Evolutionary conservation across 2,888 invertebrate species (phyloP), one percentile per base, ranked within the genome.

Genomic region (Mythimna albipuncta): DNA sequence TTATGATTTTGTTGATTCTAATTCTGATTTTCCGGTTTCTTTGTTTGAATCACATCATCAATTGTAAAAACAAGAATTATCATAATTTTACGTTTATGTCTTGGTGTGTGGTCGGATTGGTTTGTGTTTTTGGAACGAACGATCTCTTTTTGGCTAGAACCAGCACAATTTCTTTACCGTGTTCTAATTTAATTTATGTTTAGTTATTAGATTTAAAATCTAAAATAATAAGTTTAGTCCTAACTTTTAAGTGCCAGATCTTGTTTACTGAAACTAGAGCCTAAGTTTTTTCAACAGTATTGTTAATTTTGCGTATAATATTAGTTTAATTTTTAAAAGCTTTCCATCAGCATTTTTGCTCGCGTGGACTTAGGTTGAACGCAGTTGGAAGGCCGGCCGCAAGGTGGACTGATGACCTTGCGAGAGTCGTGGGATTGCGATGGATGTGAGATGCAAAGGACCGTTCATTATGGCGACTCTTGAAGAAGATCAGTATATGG

Each of bases 1-100:
- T 19, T 63, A 41, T 50, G 54, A 47, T 69, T 74, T 74, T 50
- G 54, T 69, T 77, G 47, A 55, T 61, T 19, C 38, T 35, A 50
- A 69, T 47, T 75, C 13, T 16, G 5, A 11, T 21, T 70, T 72
- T 50, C 11, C 13, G 21, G 19, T 38, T 65, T 57, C 21, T 26
- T 41, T 65, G 26, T 38, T 41, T 26, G 26, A 19, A 19, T 19
- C 19, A 4, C 19, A 19, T 26, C 3, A n/a, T 32, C 13, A 41
- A 66, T 59, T 58, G 59, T 32, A 66, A 21, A 61, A 32, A 44
- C 6, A n/a, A 13, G n/a, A 10, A 62, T n/a, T 4, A n/a, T 16
- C 10, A 66, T n/a, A 32, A 32, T 10, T 44, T 38, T 21, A 64
- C 55, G 55, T 13, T 0, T 13, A 26, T 55, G 2, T 55, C 6